Percentiles rank a stretch among this genome's conserved stretches.
phyloP scores from a whole-genome alignment of 1,140 invertebrate species.

The Pentalonia nigronervosa region DNA sequence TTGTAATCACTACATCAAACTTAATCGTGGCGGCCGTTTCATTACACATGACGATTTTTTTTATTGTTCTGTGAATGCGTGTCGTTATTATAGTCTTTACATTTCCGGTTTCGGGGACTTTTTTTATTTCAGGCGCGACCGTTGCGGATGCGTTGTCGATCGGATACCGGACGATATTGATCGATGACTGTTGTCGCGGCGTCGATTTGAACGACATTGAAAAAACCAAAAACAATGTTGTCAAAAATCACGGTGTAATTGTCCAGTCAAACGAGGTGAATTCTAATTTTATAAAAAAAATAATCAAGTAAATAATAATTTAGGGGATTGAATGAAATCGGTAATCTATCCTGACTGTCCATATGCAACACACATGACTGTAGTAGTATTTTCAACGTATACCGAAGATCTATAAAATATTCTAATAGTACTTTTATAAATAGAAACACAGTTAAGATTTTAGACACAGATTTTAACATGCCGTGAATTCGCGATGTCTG shows the following conservation, averaged over 20 bases:
- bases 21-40: neutral
- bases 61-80: neutral
- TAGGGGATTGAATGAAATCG: neutral
- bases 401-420: too few relatives aligned
- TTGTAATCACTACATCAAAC: neutral
- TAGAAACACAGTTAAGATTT: too few relatives aligned
- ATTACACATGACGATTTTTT: neutral
- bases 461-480: too few relatives aligned
- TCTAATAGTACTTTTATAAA: too few relatives aligned
- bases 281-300: neutral
- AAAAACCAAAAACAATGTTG: conserved; percentile 78
- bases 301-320: neutral
- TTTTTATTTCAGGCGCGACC: conserved; percentile 75
- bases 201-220: conserved; percentile 86
- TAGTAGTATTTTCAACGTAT: neutral
- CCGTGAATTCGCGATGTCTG: too few relatives aligned
- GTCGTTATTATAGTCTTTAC: neutral
- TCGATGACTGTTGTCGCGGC: conserved; percentile 91
- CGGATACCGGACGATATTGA: conserved; percentile 87
- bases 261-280: conserved; percentile 73
- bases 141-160: conserved; percentile 85
- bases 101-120: neutral
- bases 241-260: conserved; percentile 78
- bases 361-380: neutral
- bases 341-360: neutral